Conservation (phyloP, 2,797 vertebrate species). For the Chrosomus eos region DNA sequence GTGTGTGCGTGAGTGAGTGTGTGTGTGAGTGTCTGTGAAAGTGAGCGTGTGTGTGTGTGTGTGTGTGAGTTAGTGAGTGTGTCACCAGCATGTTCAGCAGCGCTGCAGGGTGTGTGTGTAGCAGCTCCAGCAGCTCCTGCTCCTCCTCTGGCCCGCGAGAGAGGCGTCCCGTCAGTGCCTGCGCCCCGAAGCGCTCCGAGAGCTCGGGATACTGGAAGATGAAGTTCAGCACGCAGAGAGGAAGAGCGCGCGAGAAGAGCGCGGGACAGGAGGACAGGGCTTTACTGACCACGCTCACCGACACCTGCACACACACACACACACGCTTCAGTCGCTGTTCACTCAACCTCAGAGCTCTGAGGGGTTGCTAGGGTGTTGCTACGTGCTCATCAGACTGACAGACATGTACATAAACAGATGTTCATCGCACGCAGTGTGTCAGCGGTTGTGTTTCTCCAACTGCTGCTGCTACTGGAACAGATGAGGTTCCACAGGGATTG, state of each 20-base stretch:
- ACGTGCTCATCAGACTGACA: neutral
- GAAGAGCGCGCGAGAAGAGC: slow-evolving; percentile 80
- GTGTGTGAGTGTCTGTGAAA: too few species aligned
- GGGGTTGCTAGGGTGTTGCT: neutral
- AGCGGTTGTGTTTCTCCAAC: too few species aligned
- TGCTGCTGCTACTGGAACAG: neutral
- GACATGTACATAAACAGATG: too few species aligned
- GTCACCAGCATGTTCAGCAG: slow-evolving; percentile 86
- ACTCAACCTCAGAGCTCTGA: neutral
- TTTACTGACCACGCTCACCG: slow-evolving; percentile 80
- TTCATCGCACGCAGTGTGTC: neutral
- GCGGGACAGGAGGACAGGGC: slow-evolving; percentile 74
- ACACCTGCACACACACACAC: slow-evolving; percentile 68
- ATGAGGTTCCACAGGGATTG: too few species aligned
- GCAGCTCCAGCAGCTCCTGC: slow-evolving; percentile 75
- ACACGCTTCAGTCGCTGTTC: neutral
- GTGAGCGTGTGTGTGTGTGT: slow-evolving; percentile 78
- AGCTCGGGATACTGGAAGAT: slow-evolving; percentile 85
- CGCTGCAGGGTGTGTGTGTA: slow-evolving; percentile 80
- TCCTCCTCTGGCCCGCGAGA: slow-evolving; percentile 61
- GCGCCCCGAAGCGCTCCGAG: slow-evolving; percentile 80
- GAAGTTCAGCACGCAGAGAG: slow-evolving; percentile 85
- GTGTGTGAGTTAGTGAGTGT: too few species aligned
- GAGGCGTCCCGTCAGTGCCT: slow-evolving; percentile 86
- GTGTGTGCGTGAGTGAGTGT: neutral